Percentiles rank a stretch among this genome's conserved stretches.
phyloP scores from a whole-genome alignment of 92 coral and sea anemone genomes.

The Pocillopora grandis region DNA sequence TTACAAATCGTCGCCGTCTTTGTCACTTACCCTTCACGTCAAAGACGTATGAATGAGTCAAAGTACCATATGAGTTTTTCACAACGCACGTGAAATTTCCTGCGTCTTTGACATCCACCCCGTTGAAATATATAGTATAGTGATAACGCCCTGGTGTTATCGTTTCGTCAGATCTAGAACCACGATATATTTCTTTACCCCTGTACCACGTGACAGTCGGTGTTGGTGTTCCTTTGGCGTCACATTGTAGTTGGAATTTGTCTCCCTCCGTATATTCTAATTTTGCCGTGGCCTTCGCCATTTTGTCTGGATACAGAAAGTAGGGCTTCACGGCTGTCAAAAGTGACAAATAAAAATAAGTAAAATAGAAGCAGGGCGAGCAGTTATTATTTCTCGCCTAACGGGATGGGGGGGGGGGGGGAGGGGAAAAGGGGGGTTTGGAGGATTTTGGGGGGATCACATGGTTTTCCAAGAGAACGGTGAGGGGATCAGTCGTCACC shows the following conservation, averaged over 20 bases:
- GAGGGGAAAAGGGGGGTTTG: too few relatives aligned
- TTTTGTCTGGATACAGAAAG: constrained; percentile 21
- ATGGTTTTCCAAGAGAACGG: too few relatives aligned
- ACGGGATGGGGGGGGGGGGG: too few relatives aligned
- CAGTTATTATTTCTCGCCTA: too few relatives aligned
- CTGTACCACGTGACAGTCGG: constrained; percentile 61
- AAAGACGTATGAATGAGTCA: constrained; percentile 63
- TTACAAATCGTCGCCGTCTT: neutral
- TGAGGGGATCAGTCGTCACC: too few relatives aligned
- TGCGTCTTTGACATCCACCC: constrained; percentile 49
- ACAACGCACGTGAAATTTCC: constrained; percentile 88
- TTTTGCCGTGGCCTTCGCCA: constrained; percentile 7
- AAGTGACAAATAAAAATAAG: neutral
- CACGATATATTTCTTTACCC: constrained; percentile 5
- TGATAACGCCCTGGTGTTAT: constrained; percentile 31
- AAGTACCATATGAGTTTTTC: constrained; percentile 70
- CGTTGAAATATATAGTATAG: constrained; percentile 45
- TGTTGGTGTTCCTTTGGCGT: constrained; percentile 48
- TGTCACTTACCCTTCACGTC: constrained; percentile 69
- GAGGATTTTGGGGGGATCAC: too few relatives aligned
- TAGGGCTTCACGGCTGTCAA: constrained; percentile 42
- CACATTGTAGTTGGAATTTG: constrained; percentile 30
- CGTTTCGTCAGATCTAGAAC: constrained; percentile 11
- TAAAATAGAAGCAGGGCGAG: neutral
- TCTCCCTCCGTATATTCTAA: constrained; percentile 31